Evolutionary conservation across 2,113 vertebrate genomes (phyloP), one percentile per base, ranked within the genome.

Genomic region (Penelope pileata): DNA sequence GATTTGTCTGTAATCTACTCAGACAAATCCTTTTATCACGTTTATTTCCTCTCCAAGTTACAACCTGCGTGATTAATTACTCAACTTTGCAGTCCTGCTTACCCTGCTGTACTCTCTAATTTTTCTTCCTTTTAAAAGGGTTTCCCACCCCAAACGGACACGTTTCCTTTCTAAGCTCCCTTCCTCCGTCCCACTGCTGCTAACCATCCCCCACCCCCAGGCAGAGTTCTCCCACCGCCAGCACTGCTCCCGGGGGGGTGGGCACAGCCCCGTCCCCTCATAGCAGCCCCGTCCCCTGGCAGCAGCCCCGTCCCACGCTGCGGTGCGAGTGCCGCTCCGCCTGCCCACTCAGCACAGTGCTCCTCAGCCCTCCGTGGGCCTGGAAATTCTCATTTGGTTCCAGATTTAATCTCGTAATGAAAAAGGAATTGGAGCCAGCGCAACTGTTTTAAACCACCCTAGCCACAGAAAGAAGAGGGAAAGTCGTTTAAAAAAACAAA

Each of bases 21-120:
- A 80, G 95, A 96, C 94, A 96, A 97, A 96, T 96, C 94, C 96
- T 97, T 97, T 95, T 82, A 97, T 94, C 93, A 90, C 16, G 1
- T 93, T 96, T 96, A 97, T 95, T 97, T 98, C 94, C 95, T 93
- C 92, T 96, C 53, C 91, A 87, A 94, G 91, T 97, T 96, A 95
- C 84, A 88, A 83, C 51, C 36, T 1, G 45, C 16, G 86, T 97
- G 97, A 98, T 97, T 97, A 97, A 98, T 97, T 89, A 93, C 64
- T 7, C 66, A 96, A 96, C 93, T 96, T 95, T 87, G 42, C 82
- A 78, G 90, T 92, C 88, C 67, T 82, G 81, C 94, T 95, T 87
- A 69, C 74, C 81, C 86, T 80, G 86, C 70, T 80, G 86, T 24
- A 59, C 4, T 1, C 81, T 79, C 83, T 89, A 79, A 97, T 98